Evolutionary conservation across 2,797 vertebrate species (phyloP).

Genomic region (Gallinago nigripennis): DNA sequence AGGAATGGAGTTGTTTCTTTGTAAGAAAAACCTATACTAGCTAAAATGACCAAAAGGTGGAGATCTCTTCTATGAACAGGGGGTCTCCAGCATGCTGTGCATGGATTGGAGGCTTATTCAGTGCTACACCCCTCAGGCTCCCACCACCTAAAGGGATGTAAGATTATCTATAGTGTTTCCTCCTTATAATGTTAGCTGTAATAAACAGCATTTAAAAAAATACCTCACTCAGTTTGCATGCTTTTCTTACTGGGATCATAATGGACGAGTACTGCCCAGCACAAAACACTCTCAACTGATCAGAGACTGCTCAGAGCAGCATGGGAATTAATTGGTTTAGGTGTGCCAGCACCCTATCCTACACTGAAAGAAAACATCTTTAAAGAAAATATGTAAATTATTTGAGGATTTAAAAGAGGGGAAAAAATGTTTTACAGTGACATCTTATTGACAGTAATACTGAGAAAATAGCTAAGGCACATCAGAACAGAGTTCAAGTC

Average conservation of each 20-base stretch:
- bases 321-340: not conserved
- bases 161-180: not conserved
- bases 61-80: not conserved
- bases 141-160: not conserved
- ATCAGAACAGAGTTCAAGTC: not conserved
- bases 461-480: not conserved
- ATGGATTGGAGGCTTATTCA: not conserved
- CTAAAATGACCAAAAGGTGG: not conserved
- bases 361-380: not conserved
- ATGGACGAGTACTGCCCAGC: rapidly evolving
- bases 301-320: not conserved
- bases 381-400: not conserved
- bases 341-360: not conserved
- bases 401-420: not conserved
- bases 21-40: not conserved
- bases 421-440: not conserved
- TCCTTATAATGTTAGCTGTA: not conserved
- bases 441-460: not conserved
- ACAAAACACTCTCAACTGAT: not conserved
- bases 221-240: not conserved
- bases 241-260: not conserved
- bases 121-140: not conserved
- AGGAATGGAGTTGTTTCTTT: not conserved
- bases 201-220: not conserved
- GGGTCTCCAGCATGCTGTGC: not conserved